Conservation (phyloP, 1,140 invertebrate species). For the Cylas formicarius region DNA sequence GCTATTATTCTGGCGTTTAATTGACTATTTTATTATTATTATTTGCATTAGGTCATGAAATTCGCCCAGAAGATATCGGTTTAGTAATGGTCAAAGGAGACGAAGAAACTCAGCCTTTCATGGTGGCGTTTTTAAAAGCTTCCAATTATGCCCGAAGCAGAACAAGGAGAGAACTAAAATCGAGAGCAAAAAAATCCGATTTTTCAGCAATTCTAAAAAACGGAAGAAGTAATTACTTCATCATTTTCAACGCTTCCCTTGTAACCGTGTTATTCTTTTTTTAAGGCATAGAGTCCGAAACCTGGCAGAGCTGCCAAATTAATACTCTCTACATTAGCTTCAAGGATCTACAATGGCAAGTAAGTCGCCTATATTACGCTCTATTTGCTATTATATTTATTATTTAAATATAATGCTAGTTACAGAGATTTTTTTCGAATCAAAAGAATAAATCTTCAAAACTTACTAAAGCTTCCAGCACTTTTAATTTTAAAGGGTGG, state of each 20-base stretch:
- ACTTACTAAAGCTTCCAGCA: no score
- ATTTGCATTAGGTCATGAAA: slow-evolving; percentile 58
- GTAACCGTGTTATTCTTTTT: not conserved
- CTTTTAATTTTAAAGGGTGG: no score
- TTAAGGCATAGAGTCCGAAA: slow-evolving; percentile 15
- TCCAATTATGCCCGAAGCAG: slow-evolving; percentile 46
- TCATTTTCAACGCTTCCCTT: not conserved
- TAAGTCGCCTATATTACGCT: slow-evolving; percentile 36
- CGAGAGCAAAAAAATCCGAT: slow-evolving; percentile 49
- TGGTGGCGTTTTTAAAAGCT: slow-evolving; percentile 78
- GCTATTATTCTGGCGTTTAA: not conserved
- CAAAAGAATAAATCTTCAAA: no score
- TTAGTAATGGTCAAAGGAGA: slow-evolving; percentile 66
- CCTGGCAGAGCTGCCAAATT: slow-evolving; percentile 71
- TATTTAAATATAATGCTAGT: slow-evolving; percentile 4
- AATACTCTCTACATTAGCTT: slow-evolving; percentile 87
- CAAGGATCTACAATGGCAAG: slow-evolving; percentile 83
- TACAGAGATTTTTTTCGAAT: no score
- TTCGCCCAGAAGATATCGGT: slow-evolving; percentile 76
- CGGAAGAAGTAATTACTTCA: slow-evolving; percentile 3
- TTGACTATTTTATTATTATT: slow-evolving; percentile 6
- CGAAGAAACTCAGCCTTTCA: slow-evolving; percentile 79
- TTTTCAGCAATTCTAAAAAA: slow-evolving; percentile 23
- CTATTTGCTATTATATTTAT: not conserved
- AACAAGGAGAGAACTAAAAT: slow-evolving; percentile 44